Base-by-base conservation (phyloP, 2,888 invertebrate genomes). In the Volucella inanis region DNA sequence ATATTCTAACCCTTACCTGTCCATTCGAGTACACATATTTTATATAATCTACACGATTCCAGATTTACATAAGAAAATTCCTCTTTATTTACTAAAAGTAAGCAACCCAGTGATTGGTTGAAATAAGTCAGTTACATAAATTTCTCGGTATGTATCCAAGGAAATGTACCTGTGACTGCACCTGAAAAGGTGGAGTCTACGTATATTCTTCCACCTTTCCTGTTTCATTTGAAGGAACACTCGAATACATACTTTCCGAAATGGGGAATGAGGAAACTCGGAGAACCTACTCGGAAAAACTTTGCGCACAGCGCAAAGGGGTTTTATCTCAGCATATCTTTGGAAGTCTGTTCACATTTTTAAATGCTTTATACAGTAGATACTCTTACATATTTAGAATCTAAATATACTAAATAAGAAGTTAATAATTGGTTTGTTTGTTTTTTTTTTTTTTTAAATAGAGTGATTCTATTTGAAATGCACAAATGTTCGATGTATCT, bases 161-260 rank as follows among this genome's bases (percentile, higher is more conserved):
- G 41, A 59, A 72, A 64, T n/a, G 59, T 67, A 85, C 81, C 81
- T 85, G 85, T 77, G 14, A 14, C 47, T 45, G 76, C 85, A 85
- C 85, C 85, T 85, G 81, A 81, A 81, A 61, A 85, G 85, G 85
- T 85, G 85, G 85, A 85, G 85, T 64, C 75, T 64, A 70, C 70
- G 41, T 41, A 8, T 9, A 52, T n/a, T 70, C 72, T 72, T 76
- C 64, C 43, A 81, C 85, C 85, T 85, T 85, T 65, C 65, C 50
- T 41, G 47, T 61, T 41, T 62, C 49, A 65, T 61, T 76, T 61
- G 18, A 68, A 68, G 4, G 31, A 31, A 6, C 31, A 31, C 31
- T 31, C 31, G 6, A 77, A 76, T 72, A 68, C 57, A 85, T 85
- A 79, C 52, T 31, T 72, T 45, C 15, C 45, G 31, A 65, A 39